These are phyloP conservation scores for Fratercula arctica DNA, from an alignment of 2,797 vertebrate genomes.

Conservation along the genomic window DNA sequence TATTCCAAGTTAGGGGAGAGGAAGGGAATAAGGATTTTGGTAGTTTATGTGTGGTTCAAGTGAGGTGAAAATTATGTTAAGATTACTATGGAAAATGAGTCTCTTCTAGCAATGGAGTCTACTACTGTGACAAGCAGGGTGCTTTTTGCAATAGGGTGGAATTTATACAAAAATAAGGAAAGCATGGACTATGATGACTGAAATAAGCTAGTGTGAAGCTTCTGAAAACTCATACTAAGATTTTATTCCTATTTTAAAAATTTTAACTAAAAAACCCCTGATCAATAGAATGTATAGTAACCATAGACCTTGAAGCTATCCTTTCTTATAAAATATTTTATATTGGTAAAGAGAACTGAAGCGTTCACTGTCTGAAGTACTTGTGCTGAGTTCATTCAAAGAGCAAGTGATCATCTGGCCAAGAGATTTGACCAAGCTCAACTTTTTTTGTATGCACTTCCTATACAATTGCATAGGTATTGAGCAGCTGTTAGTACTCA, in stretches of 20 bases:
- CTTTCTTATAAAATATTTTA: background rate
- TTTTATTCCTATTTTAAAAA: background rate
- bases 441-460: background rate
- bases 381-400: background rate
- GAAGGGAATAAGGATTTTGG: background rate
- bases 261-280: background rate
- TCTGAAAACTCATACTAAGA: background rate
- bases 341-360: background rate
- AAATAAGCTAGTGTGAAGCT: background rate
- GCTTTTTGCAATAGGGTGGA: background rate
- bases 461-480: background rate
- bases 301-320: background rate
- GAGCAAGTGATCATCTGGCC: background rate
- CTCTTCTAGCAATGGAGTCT: background rate
- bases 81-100: background rate
- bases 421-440: background rate
- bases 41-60: background rate
- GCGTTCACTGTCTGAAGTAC: background rate
- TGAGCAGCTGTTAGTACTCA: background rate
- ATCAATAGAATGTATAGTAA: background rate
- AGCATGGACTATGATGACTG: background rate
- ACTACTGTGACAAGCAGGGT: background rate
- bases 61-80: background rate
- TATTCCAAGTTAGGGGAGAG: background rate
- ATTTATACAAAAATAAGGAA: background rate